Evolutionary conservation across 2,797 vertebrate species (phyloP).

Genomic region (Echeneis naucrates): DNA sequence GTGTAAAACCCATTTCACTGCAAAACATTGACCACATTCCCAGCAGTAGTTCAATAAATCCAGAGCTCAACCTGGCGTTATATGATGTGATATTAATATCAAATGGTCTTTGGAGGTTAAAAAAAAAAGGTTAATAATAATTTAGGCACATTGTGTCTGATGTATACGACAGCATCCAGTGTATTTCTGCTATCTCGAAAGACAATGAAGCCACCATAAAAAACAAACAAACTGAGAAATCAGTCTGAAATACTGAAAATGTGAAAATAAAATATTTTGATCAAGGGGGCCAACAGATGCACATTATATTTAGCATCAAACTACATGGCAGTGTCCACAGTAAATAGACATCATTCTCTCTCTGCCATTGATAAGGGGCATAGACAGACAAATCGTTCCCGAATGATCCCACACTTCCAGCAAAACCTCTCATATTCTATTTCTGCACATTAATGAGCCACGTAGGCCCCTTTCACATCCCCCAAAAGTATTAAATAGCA

Average conservation of each 20-base stretch:
- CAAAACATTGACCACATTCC: neutral
- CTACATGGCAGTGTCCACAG: neutral
- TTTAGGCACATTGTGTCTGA: neutral
- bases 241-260: conserved; percentile 3
- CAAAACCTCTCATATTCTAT: conserved; percentile 74
- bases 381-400: conserved; percentile 53
- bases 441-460: conserved; percentile 72
- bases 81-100: too few species aligned
- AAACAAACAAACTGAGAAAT: conserved; percentile 2
- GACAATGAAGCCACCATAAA: neutral
- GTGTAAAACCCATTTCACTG: neutral
- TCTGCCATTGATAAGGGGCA: conserved; percentile 41
- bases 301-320: conserved; percentile 47
- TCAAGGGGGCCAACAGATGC: neutral
- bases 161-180: too few species aligned
- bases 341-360: conserved; percentile 37
- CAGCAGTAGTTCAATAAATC: neutral
- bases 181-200: neutral
- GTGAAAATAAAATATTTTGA: neutral
- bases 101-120: too few species aligned
- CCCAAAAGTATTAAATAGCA: conserved; percentile 72
- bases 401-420: conserved; percentile 69
- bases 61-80: neutral
- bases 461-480: conserved; percentile 60
- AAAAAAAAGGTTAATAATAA: too few species aligned